These are phyloP conservation scores for Mirza zaza DNA, from an alignment of 2,113 vertebrate genomes.

Conservation along the genomic window DNA sequence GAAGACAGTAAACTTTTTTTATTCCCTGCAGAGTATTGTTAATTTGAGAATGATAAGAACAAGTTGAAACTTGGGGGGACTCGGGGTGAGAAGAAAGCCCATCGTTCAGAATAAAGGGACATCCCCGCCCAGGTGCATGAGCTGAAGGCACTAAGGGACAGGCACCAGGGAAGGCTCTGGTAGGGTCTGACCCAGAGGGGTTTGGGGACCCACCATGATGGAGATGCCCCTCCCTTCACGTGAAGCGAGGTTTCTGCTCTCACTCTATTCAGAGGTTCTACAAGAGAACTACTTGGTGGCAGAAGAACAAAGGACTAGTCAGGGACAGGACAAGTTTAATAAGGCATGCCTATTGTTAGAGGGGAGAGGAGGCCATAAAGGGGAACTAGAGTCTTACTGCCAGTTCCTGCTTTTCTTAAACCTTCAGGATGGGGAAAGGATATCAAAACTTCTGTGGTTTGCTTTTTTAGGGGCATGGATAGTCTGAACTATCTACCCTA, in stretches of 20 bases:
- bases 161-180: slow-evolving; percentile 79
- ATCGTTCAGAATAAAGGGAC: slow-evolving; percentile 59
- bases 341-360: fast-evolving
- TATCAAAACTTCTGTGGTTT: no score
- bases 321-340: not conserved
- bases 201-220: slow-evolving; percentile 90
- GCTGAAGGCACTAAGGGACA: slow-evolving; percentile 91
- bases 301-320: no score
- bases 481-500: not conserved
- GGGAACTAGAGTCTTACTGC: not conserved
- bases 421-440: not conserved
- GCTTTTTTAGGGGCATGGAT: not conserved
- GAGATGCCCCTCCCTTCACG: slow-evolving; percentile 71
- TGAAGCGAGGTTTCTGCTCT: not conserved
- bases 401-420: not conserved
- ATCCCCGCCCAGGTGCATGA: slow-evolving; percentile 71
- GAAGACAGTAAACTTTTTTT: no score
- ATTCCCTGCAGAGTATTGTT: not conserved
- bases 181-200: slow-evolving; percentile 84
- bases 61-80: not conserved
- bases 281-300: not conserved
- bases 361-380: not conserved
- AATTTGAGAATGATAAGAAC: not conserved
- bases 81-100: not conserved
- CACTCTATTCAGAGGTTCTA: not conserved